Evolutionary conservation across 92 coral and sea anemone genomes (phyloP).

Genomic region (Nematostella vectensis): DNA sequence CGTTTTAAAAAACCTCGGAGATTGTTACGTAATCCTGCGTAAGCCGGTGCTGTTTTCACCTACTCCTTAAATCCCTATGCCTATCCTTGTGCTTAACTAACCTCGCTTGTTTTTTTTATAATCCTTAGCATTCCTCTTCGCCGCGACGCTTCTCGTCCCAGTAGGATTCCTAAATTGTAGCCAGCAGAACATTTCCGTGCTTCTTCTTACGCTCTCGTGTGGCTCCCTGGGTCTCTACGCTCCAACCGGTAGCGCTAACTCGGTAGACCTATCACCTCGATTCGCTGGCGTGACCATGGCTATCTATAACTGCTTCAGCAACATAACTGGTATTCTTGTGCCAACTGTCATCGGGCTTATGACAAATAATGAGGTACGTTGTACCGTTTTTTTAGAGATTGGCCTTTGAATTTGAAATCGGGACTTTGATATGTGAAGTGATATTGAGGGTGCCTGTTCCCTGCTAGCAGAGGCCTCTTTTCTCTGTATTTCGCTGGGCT

Average conservation of each 20-base stretch:
- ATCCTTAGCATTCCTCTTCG: slow-evolving; percentile 27
- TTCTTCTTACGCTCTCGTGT: slow-evolving; percentile 36
- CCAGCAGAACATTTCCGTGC: slow-evolving; percentile 19
- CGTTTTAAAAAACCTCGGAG: no score
- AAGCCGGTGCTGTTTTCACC: no score
- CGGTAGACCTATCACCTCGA: slow-evolving; percentile 48
- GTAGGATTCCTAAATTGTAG: slow-evolving; percentile 44
- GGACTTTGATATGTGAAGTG: no score
- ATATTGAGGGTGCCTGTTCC: no score
- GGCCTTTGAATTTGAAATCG: no score
- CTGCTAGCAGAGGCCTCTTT: no score
- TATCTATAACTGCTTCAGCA: slow-evolving; percentile 16
- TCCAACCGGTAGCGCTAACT: slow-evolving; percentile 21
- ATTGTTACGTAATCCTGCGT: no score
- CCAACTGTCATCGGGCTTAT: slow-evolving; percentile 35
- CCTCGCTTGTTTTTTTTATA: not conserved
- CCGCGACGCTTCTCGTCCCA: slow-evolving; percentile 33
- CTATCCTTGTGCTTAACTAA: no score
- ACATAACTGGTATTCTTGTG: slow-evolving; percentile 38
- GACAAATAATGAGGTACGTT: slow-evolving; percentile 41
- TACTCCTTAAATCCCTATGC: no score
- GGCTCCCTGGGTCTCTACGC: slow-evolving; percentile 37
- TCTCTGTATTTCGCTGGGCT: no score
- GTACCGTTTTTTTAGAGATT: no score
- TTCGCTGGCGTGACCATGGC: slow-evolving; percentile 45